A percentile compares a stretch with the other conserved stretches of the same genome.
phyloP scores from a whole-genome alignment of 2,113 vertebrate species.

The Uria lomvia region DNA sequence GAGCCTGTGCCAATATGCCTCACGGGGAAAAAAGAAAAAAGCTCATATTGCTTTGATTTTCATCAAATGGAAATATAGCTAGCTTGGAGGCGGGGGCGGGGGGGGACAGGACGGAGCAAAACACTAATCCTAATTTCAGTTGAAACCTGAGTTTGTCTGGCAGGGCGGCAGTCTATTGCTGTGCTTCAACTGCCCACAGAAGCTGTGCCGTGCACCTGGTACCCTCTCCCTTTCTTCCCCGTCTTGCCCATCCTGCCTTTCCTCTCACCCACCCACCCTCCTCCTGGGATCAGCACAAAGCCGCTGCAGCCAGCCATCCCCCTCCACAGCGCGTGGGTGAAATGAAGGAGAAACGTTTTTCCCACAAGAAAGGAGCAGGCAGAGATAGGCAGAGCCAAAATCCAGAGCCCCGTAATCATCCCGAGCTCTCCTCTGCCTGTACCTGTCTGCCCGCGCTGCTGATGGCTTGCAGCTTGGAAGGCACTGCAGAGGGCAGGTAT shows the following conservation, averaged over 20 bases:
- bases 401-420: slow-evolving; percentile 7
- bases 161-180: not conserved
- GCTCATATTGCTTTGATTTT: not conserved
- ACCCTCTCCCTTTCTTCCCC: not conserved
- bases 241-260: not conserved
- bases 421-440: not conserved
- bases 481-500: not conserved
- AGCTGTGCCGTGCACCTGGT: fast-evolving
- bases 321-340: not conserved
- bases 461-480: not conserved
- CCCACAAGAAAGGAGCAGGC: slow-evolving; percentile 22
- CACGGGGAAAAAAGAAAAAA: not conserved
- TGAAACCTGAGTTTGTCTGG: not conserved
- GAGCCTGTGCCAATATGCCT: not conserved
- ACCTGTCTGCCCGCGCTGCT: not conserved
- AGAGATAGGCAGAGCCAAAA: slow-evolving; percentile 9
- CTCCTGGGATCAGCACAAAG: slow-evolving; percentile 1
- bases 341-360: not conserved
- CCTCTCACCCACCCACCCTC: not conserved
- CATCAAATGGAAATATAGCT: not conserved
- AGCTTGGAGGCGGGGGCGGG: not conserved
- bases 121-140: not conserved
- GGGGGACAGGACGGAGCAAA: not conserved
- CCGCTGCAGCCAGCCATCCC: not conserved
- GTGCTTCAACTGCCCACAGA: not conserved